Evolutionary conservation across 2,113 vertebrate genomes (phyloP).

Genomic region (Eupsittula cactorum): DNA sequence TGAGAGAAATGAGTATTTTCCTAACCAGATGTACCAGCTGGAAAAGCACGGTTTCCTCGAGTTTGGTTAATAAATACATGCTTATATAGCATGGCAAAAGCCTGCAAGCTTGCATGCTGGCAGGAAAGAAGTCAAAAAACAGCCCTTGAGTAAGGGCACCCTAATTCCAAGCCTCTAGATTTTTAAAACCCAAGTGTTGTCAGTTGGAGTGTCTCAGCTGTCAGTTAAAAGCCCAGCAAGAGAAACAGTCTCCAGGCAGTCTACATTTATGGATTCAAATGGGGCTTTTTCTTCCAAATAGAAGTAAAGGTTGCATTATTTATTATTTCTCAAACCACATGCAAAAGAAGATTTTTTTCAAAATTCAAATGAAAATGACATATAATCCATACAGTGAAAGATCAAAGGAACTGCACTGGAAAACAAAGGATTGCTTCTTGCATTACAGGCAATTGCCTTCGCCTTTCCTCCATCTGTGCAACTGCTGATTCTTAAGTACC

Average conservation of each 20-base stretch:
- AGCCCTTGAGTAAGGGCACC: neutral
- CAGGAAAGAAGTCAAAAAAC: neutral
- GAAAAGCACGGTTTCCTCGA: neutral
- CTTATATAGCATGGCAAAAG: neutral
- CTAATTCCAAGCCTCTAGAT: neutral
- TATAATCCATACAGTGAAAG: neutral
- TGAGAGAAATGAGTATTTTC: neutral
- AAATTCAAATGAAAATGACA: slow-evolving; percentile 19
- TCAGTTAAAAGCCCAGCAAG: slow-evolving; percentile 35
- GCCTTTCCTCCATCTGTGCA: neutral
- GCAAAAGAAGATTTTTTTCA: neutral
- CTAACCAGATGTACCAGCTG: neutral
- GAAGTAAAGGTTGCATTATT: slow-evolving; percentile 3
- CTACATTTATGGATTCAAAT: neutral
- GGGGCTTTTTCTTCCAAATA: neutral
- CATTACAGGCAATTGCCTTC: neutral
- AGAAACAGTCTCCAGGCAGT: slow-evolving; percentile 42
- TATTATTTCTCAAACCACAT: slow-evolving; percentile 15
- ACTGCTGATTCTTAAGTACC: neutral
- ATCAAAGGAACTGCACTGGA: neutral
- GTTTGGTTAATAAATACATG: neutral
- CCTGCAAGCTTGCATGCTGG: neutral
- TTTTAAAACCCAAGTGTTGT: neutral
- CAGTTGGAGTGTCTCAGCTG: slow-evolving; percentile 53
- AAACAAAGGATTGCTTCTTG: neutral